A percentile compares a stretch with the other conserved stretches of the same genome.
phyloP scores from a whole-genome alignment of 1,140 invertebrate species.

The Tetragnatha versicolor region DNA sequence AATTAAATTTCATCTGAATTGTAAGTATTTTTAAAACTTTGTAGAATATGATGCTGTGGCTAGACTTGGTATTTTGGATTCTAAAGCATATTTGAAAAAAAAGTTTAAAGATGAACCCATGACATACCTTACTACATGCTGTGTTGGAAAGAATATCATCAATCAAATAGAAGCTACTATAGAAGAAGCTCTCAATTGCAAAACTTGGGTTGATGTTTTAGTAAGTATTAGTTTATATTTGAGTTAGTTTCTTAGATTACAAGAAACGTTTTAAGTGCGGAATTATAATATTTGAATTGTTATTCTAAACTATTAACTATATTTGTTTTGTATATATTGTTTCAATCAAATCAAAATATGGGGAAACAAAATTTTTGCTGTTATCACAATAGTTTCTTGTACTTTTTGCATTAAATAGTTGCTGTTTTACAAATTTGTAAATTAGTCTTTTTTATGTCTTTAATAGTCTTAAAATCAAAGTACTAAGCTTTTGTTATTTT shows the following conservation, averaged over 20 bases:
- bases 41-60: conserved; percentile 87
- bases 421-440: too few species aligned
- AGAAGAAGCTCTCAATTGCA: conserved; percentile 80
- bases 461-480: too few species aligned
- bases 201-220: conserved; percentile 79
- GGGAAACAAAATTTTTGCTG: too few species aligned
- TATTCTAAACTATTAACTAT: too few species aligned
- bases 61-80: conserved; percentile 87
- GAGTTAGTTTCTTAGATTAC: conserved; percentile 37
- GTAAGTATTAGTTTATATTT: conserved; percentile 59
- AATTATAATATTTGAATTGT: too few species aligned
- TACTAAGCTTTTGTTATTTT: too few species aligned
- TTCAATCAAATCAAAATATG: too few species aligned
- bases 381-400: too few species aligned
- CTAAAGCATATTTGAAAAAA: conserved; percentile 81
- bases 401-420: too few species aligned
- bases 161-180: conserved; percentile 82
- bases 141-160: conserved; percentile 76
- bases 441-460: too few species aligned
- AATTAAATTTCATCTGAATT: background rate
- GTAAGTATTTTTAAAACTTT: background rate
- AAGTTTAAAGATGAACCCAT: conserved; percentile 73
- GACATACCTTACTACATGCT: conserved; percentile 73
- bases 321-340: too few species aligned
- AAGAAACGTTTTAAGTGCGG: too few species aligned